Percentiles rank a stretch among this genome's conserved stretches.
These are phyloP conservation scores for Aptenodytes forsteri DNA, from an alignment of 2,113 vertebrate genomes.

Conservation along the genomic window DNA sequence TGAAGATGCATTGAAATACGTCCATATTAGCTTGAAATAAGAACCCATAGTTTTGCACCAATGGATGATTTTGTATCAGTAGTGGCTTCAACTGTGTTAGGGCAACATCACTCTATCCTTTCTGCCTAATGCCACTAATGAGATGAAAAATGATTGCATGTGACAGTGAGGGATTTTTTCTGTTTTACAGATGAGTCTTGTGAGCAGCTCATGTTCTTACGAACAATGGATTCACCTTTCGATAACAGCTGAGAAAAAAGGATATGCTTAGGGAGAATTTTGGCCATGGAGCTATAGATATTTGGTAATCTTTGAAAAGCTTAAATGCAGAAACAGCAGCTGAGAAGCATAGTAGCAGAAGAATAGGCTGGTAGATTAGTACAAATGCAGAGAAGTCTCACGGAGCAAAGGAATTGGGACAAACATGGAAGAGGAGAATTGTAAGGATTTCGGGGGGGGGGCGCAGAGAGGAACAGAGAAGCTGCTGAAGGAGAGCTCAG, in stretches of 20 bases:
- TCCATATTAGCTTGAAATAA: background rate
- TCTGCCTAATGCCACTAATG: background rate
- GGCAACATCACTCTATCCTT: background rate
- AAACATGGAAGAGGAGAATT: background rate
- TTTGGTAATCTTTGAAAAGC: background rate
- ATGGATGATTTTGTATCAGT: background rate
- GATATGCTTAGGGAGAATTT: background rate
- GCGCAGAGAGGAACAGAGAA: background rate
- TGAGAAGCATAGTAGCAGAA: background rate
- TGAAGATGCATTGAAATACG: background rate
- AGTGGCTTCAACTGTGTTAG: background rate
- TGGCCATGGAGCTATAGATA: background rate
- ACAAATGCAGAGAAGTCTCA: background rate
- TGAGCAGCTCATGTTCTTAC: background rate
- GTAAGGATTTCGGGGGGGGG: background rate
- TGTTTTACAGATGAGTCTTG: background rate
- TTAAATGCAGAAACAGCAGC: background rate
- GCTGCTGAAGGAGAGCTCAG: background rate
- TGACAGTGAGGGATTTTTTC: background rate
- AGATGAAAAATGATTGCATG: background rate
- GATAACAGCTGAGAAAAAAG: background rate
- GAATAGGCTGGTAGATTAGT: background rate
- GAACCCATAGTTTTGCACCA: background rate
- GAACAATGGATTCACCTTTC: background rate
- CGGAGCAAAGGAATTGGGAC: background rate